Evolutionary conservation across 23 tunicate species (phyloP).

Genomic region (Oikopleura albicans): DNA sequence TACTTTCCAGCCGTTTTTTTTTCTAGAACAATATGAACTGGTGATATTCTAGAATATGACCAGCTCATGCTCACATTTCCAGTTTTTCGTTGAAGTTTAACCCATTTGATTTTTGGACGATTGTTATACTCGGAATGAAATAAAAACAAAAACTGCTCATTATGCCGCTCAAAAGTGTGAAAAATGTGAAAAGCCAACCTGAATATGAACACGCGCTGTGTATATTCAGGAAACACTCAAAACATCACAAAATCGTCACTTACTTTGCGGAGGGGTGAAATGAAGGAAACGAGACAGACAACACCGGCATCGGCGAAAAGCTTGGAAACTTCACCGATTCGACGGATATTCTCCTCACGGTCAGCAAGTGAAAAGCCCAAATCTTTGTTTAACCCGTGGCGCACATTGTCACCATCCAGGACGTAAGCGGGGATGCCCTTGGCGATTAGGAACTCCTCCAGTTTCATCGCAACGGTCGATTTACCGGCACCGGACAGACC

Average conservation of each 20-base stretch:
- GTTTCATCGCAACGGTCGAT: constrained; percentile 78
- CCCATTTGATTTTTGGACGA: too few relatives aligned
- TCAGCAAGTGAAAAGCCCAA: constrained; percentile 72
- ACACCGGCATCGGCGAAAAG: constrained; percentile 98
- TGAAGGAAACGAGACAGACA: constrained; percentile 91
- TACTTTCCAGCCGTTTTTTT: too few relatives aligned
- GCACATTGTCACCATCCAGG: constrained; percentile 83
- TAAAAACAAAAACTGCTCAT: too few relatives aligned
- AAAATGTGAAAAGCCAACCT: too few relatives aligned
- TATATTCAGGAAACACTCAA: too few relatives aligned
- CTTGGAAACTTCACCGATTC: constrained; percentile 95
- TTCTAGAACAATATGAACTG: too few relatives aligned
- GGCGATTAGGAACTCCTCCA: constrained; percentile 69
- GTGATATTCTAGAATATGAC: too few relatives aligned
- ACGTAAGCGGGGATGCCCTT: constrained; percentile 96
- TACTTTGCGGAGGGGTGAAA: constrained; percentile 93
- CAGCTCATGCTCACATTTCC: too few relatives aligned
- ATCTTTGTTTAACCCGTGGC: constrained; percentile 96
- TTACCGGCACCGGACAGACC: constrained; percentile 98
- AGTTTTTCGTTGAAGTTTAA: too few relatives aligned
- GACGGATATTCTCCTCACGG: constrained; percentile 77
- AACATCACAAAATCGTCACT: background rate
- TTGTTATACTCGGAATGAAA: too few relatives aligned
- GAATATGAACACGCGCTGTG: too few relatives aligned
- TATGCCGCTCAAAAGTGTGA: too few relatives aligned